Evolutionary conservation across 2,888 invertebrate genomes (phyloP), one percentile per base, ranked within the genome.

Genomic region (Aelia acuminata): DNA sequence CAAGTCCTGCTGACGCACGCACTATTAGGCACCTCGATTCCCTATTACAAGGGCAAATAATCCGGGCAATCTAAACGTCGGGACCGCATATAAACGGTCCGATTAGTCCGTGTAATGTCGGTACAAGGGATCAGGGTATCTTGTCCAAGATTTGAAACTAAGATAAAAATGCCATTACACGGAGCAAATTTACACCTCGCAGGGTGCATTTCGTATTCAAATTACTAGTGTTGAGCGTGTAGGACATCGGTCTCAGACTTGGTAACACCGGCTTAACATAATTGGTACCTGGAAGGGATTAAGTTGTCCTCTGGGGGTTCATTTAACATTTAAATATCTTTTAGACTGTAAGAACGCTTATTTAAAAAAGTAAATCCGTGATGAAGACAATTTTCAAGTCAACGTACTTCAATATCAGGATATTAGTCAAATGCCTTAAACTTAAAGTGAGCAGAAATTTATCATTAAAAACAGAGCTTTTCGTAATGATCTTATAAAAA

Each of bases 161-260:
- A 70, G 63, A 70, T 70, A 70, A 70, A 70, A 70, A 70, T 35
- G 7, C 63, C 63, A 70, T 70, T 70, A 70, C 63, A 70, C 35
- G 7, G 35, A 35, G 63, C 31, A 70, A 70, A 70, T 70, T 70
- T 70, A 70, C 35, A 70, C 63, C 63, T 70, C 31, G 15, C 31
- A 35, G 18, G 7, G 35, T 15, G 18, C 26, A 10, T 70, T 35
- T 26, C 63, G 31, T 70, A 31, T 70, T 70, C 63, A 70, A 70
- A 70, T 70, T 70, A 70, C 31, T 8, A 20, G 63, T 31, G 63
- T 31, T 35, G 7, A 18, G 5, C 63, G 1, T 20, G 63, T 35
- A 11, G n/a, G 31, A 31, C 63, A 63, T 57, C 13, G n/a, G 11
- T 13, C 31, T 11, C 63, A 18, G 31, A 15, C 35, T 70, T 20